These are phyloP conservation scores for Zosterops lateralis DNA, from an alignment of 2,113 vertebrate species.

Conservation along the genomic window DNA sequence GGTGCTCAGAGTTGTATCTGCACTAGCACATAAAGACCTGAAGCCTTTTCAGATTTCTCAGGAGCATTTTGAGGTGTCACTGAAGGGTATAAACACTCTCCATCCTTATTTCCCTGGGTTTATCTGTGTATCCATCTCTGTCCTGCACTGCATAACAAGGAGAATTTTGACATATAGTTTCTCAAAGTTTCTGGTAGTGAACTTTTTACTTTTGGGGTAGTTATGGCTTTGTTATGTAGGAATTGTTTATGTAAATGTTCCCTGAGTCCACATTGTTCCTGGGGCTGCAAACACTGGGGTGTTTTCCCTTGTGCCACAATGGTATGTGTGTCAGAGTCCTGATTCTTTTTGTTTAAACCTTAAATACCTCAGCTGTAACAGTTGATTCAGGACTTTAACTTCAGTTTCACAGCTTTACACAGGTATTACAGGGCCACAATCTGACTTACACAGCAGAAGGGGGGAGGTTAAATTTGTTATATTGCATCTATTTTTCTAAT, in stretches of 20 bases:
- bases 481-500: background rate
- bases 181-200: background rate
- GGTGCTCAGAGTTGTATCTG: background rate
- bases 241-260: background rate
- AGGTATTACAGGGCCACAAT: background rate
- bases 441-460: background rate
- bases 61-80: background rate
- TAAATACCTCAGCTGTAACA: background rate
- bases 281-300: background rate
- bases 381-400: background rate
- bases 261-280: background rate
- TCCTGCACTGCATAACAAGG: fast-evolving
- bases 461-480: background rate
- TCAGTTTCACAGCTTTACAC: background rate
- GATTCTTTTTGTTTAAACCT: background rate
- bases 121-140: fast-evolving
- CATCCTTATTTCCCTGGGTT: fast-evolving
- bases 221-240: background rate
- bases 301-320: background rate
- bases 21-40: background rate
- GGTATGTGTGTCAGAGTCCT: background rate
- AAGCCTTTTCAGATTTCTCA: background rate
- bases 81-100: background rate
- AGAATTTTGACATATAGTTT: background rate
- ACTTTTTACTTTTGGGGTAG: background rate